Percentiles rank a stretch among this genome's conserved stretches.
Conservation (phyloP, 2,888 invertebrate genomes). For the Alcis repandata region DNA sequence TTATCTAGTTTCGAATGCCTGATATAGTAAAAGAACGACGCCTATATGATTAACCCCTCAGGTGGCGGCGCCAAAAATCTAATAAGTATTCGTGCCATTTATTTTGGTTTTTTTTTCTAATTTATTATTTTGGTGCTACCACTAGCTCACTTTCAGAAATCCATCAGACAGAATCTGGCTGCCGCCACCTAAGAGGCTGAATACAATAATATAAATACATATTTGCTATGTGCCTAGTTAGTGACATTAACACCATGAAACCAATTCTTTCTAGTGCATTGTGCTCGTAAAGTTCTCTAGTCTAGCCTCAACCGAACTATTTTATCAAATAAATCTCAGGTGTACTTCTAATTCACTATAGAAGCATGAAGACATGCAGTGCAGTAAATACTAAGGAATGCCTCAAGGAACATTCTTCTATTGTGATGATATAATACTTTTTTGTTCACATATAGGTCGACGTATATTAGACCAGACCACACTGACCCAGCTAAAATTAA, state of each 20-base stretch:
- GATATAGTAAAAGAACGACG: slow-evolving; percentile 36
- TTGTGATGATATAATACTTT: slow-evolving; percentile 22
- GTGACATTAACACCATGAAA: slow-evolving; percentile 44
- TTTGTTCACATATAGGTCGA: slow-evolving; percentile 3
- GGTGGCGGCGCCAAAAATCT: no score
- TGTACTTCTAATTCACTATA: slow-evolving; percentile 33
- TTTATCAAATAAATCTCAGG: slow-evolving; percentile 31
- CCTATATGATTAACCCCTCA: slow-evolving; percentile 42
- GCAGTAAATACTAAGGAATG: slow-evolving; percentile 17
- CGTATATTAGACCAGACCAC: slow-evolving; percentile 2
- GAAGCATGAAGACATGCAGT: slow-evolving; percentile 26
- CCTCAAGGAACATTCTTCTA: slow-evolving; percentile 15
- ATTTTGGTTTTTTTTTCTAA: no score
- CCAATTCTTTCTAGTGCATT: slow-evolving; percentile 47
- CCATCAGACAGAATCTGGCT: no score
- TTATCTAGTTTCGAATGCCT: slow-evolving; percentile 26
- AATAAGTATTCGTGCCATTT: no score
- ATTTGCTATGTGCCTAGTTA: slow-evolving; percentile 41
- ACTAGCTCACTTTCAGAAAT: no score
- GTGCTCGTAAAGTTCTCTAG: slow-evolving; percentile 41
- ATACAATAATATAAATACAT: slow-evolving; percentile 25
- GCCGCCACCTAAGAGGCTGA: no score
- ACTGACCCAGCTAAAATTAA: neutral
- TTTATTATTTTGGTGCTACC: no score
- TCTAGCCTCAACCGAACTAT: slow-evolving; percentile 28